Conservation (phyloP, 2,888 invertebrate species). For the Caenorhabditis sp. region DNA sequence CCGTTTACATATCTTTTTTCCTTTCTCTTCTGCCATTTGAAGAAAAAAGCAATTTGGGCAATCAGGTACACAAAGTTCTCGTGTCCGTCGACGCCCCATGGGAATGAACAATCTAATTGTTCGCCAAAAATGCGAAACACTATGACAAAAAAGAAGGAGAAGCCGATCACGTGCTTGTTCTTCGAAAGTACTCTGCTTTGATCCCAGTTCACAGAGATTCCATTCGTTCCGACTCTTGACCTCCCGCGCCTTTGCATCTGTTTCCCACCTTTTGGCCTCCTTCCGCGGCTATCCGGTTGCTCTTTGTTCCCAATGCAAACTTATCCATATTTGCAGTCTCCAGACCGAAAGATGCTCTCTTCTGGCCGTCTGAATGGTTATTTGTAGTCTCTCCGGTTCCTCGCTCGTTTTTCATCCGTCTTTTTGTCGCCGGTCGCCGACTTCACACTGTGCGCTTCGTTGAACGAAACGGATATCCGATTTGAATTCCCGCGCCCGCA, state of each 20-base stretch:
- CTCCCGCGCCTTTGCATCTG: not conserved
- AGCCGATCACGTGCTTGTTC: conserved; percentile 14
- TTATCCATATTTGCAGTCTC: conserved; percentile 16
- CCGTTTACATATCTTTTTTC: not conserved
- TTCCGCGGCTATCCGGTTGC: conserved; percentile 24
- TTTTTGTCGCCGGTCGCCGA: conserved; percentile 18
- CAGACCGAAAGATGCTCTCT: conserved; percentile 20
- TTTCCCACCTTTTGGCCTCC: conserved; percentile 27
- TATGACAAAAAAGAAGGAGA: conserved; percentile 2
- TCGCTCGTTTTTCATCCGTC: not conserved
- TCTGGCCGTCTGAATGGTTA: conserved; percentile 25
- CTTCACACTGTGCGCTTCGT: conserved; percentile 26
- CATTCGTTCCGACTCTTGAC: conserved; percentile 3
- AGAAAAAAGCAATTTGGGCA: conserved; percentile 54
- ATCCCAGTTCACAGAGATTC: conserved; percentile 8
- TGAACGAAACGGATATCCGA: conserved; percentile 45
- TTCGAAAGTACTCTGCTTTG: conserved; percentile 30
- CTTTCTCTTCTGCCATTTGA: conserved; percentile 21
- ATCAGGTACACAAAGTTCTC: conserved; percentile 56
- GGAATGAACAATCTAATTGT: conserved; percentile 36
- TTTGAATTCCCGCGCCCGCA: conserved; percentile 13
- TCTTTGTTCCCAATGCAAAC: conserved; percentile 29
- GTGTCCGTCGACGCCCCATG: conserved; percentile 30
- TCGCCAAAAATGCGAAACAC: conserved; percentile 25
- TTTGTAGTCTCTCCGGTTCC: conserved; percentile 14